Conservation (phyloP, 2,888 invertebrate genomes). For the Leptura quadrifasciata region DNA sequence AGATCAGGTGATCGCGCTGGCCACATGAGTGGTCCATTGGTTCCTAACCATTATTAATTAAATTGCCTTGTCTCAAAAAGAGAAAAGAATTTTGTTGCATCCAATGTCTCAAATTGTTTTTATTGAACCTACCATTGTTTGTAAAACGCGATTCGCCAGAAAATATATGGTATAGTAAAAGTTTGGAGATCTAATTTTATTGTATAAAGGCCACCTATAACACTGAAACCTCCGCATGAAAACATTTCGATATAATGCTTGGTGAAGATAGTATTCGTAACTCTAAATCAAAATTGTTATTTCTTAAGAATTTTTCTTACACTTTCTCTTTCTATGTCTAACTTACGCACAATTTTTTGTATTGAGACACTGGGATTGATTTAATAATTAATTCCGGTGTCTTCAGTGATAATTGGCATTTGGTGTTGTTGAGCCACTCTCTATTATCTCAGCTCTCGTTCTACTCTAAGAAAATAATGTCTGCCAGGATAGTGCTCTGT, state of each 20-base stretch:
- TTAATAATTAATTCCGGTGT: neutral
- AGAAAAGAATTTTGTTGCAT: too few species aligned
- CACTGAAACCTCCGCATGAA: conserved; percentile 20
- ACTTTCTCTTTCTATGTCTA: conserved; percentile 15
- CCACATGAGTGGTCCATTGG: too few species aligned
- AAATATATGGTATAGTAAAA: conserved; percentile 9
- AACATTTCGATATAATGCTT: conserved; percentile 12
- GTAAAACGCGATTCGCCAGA: too few species aligned
- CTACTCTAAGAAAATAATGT: conserved; percentile 5
- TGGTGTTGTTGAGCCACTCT: conserved; percentile 3
- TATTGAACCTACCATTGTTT: neutral
- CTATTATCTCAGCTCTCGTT: conserved; percentile 17
- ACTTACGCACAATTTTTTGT: conserved; percentile 13
- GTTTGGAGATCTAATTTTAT: conserved; percentile 9
- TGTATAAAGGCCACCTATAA: neutral
- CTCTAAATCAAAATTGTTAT: neutral
- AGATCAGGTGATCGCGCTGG: too few species aligned
- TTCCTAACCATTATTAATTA: too few species aligned
- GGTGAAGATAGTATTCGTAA: conserved; percentile 10
- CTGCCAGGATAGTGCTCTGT: conserved; percentile 6
- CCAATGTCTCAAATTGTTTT: neutral
- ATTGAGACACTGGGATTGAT: too few species aligned
- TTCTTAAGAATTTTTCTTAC: conserved; percentile 12
- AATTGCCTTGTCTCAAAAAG: too few species aligned
- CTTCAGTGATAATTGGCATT: too few species aligned